These are phyloP conservation scores for Echinometra lucunter DNA, from an alignment of 53 echinoderm and acorn worm species.

Conservation along the genomic window DNA sequence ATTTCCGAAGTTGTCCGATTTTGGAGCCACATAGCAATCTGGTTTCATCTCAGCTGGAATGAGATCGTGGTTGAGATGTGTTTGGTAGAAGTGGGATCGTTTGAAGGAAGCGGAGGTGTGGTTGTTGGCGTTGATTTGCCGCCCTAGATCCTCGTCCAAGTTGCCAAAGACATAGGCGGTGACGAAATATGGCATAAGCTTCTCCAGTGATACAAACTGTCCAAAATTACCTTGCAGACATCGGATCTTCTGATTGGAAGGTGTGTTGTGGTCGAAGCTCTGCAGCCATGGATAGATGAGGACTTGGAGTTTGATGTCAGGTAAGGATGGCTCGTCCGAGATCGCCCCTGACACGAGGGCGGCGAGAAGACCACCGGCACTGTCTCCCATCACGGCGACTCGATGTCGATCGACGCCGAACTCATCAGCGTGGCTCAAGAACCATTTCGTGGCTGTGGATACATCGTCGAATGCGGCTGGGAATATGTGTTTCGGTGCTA, in stretches of 20 bases:
- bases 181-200: not conserved
- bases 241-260: constrained; percentile 76
- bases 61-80: constrained; percentile 61
- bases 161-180: not conserved
- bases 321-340: constrained; percentile 71
- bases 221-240: constrained; percentile 29
- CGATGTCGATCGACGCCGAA: constrained; percentile 78
- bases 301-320: constrained; percentile 79
- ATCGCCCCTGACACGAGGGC: constrained; percentile 74
- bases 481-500: constrained; percentile 72
- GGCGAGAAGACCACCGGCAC: constrained; percentile 84
- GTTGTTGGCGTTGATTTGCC: not conserved
- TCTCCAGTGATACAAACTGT: not conserved
- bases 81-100: constrained; percentile 54
- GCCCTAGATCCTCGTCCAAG: not conserved
- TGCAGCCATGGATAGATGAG: constrained; percentile 83
- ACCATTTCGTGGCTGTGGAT: constrained; percentile 71
- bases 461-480: constrained; percentile 80
- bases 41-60: not conserved
- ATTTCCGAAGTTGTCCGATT: constrained; percentile 4
- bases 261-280: constrained; percentile 77
- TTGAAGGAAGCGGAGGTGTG: constrained; percentile 67
- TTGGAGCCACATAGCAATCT: constrained; percentile 10
- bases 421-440: constrained; percentile 78
- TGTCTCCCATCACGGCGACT: constrained; percentile 79